phyloP scores from a whole-genome alignment of 2,113 vertebrate species.

The Cyanoramphus novaezelandiae region DNA sequence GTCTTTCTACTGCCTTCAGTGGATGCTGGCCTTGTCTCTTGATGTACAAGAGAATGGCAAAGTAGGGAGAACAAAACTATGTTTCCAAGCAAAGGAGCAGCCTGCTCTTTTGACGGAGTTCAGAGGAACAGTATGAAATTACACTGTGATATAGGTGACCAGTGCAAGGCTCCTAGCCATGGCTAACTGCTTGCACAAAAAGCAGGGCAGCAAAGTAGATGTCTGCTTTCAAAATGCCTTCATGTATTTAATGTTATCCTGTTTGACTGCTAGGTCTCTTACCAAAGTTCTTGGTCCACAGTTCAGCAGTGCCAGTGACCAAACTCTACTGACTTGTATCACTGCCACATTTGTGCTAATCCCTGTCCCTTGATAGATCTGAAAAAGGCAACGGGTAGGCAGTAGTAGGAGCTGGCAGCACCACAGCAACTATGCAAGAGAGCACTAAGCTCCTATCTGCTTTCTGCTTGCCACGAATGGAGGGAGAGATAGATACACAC shows the following conservation, averaged over 20 bases:
- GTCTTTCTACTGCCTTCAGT: neutral
- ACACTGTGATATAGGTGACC: neutral
- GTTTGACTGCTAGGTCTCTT: neutral
- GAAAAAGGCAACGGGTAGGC: neutral
- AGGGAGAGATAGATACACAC: neutral
- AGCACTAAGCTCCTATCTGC: neutral
- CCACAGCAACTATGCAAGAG: neutral
- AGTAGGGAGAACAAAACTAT: neutral
- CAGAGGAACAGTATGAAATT: neutral
- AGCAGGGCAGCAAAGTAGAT: neutral
- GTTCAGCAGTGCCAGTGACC: neutral
- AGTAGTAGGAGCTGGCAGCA: neutral
- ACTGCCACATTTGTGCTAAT: neutral
- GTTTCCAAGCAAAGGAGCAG: conserved; percentile 4
- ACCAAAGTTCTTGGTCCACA: neutral
- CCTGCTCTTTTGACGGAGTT: neutral
- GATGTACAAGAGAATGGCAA: neutral
- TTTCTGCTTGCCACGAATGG: neutral
- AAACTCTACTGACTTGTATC: neutral
- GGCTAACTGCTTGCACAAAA: neutral
- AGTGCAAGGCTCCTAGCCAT: neutral
- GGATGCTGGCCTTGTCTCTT: neutral
- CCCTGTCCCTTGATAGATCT: neutral
- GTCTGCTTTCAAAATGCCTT: neutral
- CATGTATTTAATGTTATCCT: neutral